Evolutionary conservation across 2,113 vertebrate genomes (phyloP), one percentile per base, ranked within the genome.

Genomic region (Vanacampus margaritifer): DNA sequence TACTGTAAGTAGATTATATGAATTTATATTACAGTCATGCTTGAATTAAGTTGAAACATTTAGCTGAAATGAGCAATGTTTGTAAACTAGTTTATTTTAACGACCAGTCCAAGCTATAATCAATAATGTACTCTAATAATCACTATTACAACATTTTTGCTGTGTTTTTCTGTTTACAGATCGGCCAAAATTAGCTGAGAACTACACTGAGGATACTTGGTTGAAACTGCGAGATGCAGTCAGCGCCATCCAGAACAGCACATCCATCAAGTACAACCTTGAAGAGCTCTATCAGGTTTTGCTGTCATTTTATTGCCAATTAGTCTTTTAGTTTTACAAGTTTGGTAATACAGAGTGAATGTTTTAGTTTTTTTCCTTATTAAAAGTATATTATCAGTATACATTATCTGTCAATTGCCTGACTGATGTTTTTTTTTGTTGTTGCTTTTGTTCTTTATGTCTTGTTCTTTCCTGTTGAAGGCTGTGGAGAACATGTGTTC

Each of bases 401-500:
- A n/a, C 16, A 8, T 60, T 37, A 60, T 58, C 9, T 10, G 19
- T 21, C 17, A 36, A 2, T 59, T 24, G 53, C 2, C 26, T 2
- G 24, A 56, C 24, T 56, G 26, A 56, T 28, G 6, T 17, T 28
- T 57, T 8, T 13, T 32, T 35, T 39, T 32, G 28, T 32, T 32
- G n/a, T 32, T 32, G 28, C 28, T 32, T 32, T 32, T 32, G 28
- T 63, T 3, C 13, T 21, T 75, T 26, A 51, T 50, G 24, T n/a
- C 50, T 45, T 19, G 84, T 68, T 14, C 63, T 69, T 24, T 67
- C 86, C 72, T 63, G 16, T 53, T 39, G 14, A 68, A 99, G 97
- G 97, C 97, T 79, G 97, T 99, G 74, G 97, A 98, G 92, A 99
- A 99, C 86, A 93, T 99, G 71, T 99, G 97, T 85, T 99, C 97